Evolutionary conservation across 1,140 invertebrate species (phyloP).

Genomic region (Apis cerana): DNA sequence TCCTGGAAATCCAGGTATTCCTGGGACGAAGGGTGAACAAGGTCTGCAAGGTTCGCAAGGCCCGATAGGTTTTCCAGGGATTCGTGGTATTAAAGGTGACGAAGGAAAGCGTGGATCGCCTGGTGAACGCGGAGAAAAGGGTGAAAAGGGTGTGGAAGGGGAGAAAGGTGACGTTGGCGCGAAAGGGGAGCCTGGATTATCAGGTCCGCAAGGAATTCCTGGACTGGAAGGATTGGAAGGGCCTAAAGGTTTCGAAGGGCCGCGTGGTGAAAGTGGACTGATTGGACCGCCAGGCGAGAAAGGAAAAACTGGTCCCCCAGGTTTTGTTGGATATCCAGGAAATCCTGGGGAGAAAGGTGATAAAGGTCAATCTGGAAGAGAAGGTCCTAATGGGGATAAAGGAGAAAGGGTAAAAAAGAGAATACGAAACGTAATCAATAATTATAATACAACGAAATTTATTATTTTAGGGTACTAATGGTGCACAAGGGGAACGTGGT

Average conservation of each 20-base stretch:
- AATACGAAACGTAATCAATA: neutral
- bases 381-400: conserved; percentile 83
- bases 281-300: conserved; percentile 83
- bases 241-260: conserved; percentile 90
- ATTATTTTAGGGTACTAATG: conserved; percentile 74
- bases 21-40: conserved; percentile 91
- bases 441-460: too few species aligned
- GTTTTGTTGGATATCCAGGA: conserved; percentile 88
- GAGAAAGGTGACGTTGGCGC: conserved; percentile 87
- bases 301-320: conserved; percentile 88
- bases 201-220: conserved; percentile 85
- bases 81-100: conserved; percentile 88
- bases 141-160: conserved; percentile 89
- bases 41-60: conserved; percentile 87
- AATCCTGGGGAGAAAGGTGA: conserved; percentile 88
- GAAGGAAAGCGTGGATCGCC: conserved; percentile 85
- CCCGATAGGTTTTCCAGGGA: conserved; percentile 88
- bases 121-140: conserved; percentile 81
- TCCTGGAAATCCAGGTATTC: conserved; percentile 87
- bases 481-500: conserved; percentile 89
- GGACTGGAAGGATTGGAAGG: conserved; percentile 93
- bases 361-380: conserved; percentile 89
- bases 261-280: conserved; percentile 85
- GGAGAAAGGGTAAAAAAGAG: conserved; percentile 70
- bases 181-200: conserved; percentile 88